Conservation (phyloP, 1,140 invertebrate species). For the Lethocerus indicus region DNA sequence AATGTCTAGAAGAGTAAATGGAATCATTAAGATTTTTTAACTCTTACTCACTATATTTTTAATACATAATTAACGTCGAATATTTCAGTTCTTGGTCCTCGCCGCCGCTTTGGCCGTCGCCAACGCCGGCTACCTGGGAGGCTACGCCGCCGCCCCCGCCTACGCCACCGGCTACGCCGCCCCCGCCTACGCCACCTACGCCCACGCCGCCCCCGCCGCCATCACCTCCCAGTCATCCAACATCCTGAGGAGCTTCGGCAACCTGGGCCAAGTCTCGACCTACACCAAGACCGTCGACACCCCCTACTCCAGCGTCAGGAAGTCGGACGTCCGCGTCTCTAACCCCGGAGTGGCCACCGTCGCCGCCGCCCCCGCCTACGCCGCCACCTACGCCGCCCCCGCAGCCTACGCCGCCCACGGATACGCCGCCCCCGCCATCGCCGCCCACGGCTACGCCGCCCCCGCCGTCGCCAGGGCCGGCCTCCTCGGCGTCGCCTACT, state of each 20-base stretch:
- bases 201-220: constrained; percentile 19
- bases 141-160: constrained; percentile 15
- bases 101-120: constrained; percentile 17
- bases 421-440: constrained; percentile 14
- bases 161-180: constrained; percentile 21
- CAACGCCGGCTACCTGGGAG: constrained; percentile 15
- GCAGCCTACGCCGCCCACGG: constrained; percentile 11
- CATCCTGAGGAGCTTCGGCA: constrained; percentile 22
- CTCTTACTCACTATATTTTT: too few species aligned
- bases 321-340: constrained; percentile 24
- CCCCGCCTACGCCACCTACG: constrained; percentile 20
- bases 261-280: constrained; percentile 23
- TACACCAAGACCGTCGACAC: constrained; percentile 24
- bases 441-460: constrained; percentile 9
- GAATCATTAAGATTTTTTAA: too few species aligned
- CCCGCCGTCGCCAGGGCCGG: constrained; percentile 10
- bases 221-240: constrained; percentile 21
- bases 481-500: constrained; percentile 12
- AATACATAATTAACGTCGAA: too few species aligned
- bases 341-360: constrained; percentile 21
- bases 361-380: constrained; percentile 17
- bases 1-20: too few species aligned
- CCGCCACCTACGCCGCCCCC: constrained; percentile 14
- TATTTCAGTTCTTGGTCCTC: constrained; percentile 17
- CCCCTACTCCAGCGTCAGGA: constrained; percentile 23